phyloP scores from a whole-genome alignment of 2,888 invertebrate genomes.

The Hirudinaria manillensis region DNA sequence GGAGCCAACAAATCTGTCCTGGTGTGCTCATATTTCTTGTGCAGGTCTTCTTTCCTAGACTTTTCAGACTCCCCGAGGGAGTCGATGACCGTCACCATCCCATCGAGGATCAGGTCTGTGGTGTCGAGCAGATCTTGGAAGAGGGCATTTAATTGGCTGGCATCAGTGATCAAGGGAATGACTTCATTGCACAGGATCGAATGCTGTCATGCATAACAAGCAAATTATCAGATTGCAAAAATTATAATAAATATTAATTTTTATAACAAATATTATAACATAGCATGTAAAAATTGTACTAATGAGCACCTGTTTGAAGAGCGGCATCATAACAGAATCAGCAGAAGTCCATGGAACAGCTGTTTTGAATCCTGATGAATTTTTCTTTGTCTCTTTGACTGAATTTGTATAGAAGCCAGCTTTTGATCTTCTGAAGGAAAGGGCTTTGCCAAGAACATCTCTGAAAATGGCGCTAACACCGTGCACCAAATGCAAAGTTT shows the following conservation, averaged over 20 bases:
- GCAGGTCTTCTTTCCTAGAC: constrained; percentile 46
- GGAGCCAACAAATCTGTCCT: constrained; percentile 49
- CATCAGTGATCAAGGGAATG: background rate
- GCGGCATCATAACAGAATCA: background rate
- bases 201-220: constrained; percentile 2
- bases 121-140: constrained; percentile 68
- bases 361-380: background rate
- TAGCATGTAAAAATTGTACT: background rate
- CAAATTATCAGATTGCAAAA: background rate
- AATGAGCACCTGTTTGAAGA: background rate
- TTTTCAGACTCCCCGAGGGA: background rate
- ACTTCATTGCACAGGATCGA: background rate
- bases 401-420: background rate
- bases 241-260: background rate
- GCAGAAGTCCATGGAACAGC: constrained; percentile 1
- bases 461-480: background rate
- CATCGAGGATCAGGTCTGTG: constrained; percentile 69
- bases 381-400: background rate
- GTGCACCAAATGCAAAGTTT: background rate
- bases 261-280: background rate
- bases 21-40: constrained; percentile 64
- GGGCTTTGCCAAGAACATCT: constrained; percentile 1
- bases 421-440: background rate
- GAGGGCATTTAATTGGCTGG: constrained; percentile 50
- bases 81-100: constrained; percentile 48